Evolutionary conservation across 2,888 invertebrate genomes (phyloP), one percentile per base, ranked within the genome.

Genomic region (Apamea anceps): DNA sequence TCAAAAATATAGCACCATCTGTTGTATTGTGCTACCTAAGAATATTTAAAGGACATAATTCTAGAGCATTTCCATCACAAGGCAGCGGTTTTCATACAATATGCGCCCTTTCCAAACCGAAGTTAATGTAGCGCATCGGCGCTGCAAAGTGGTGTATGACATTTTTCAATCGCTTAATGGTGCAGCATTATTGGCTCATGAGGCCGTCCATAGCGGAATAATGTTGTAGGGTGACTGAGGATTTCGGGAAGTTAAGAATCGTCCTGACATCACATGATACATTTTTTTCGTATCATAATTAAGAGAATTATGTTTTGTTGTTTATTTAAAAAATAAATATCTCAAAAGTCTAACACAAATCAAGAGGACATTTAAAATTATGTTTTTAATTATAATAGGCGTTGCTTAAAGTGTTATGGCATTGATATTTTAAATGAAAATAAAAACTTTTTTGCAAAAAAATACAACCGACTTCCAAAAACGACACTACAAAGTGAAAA

Each of bases 151-250:
- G 93, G 92, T 91, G 91, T 91, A 92, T 92, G 94, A 94, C 94
- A 94, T 94, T 94, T 94, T 94, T 94, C 94, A 94, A 94, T 93
- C 92, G 94, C 90, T 91, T 94, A 94, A 94, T 94, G 93, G 93
- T 87, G 88, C 88, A 90, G 86, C 92, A 91, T 93, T 94, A 94
- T 94, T 93, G 94, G 93, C 92, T 92, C 92, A 92, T 92, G 92
- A 92, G 91, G 87, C 89, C 91, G 89, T 92, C 91, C 90, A 91
- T 92, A 90, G 90, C 91, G 89, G 91, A 87, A 91, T 94, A 94
- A 94, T 93, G 92, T 91, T 79, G 81, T 91, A 79, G 89, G 91
- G 90, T 89, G 85, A 70, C 86, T 82, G 82, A 74, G 72, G 51
- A 67, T 79, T 84, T 2, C 12, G 45, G 68, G 42, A 45, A 62